Evolutionary conservation across 35 echinoderm and acorn worm genomes (phyloP).

Genomic region (Apostichopus japonicus): DNA sequence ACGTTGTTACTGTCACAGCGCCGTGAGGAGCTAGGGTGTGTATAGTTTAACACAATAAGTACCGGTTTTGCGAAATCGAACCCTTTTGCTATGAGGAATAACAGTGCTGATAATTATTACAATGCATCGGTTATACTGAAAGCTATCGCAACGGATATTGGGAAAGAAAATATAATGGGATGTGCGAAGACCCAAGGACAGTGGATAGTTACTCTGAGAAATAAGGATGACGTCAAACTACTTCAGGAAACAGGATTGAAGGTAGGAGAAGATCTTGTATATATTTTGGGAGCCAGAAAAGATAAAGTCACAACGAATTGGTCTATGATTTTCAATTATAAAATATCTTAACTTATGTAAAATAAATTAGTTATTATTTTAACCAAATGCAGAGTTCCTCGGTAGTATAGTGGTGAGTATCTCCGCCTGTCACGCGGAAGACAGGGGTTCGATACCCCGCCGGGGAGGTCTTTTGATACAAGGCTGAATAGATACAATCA

Average conservation of each 20-base stretch:
- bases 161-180: background rate
- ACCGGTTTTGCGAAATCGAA: background rate
- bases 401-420: constrained; percentile 99
- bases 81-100: background rate
- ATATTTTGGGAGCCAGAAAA: background rate
- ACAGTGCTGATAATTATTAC: background rate
- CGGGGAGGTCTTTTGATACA: constrained; percentile 55
- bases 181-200: background rate
- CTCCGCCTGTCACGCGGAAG: constrained; percentile 95
- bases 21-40: background rate
- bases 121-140: background rate
- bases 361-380: too few relatives aligned
- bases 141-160: background rate
- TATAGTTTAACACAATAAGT: background rate
- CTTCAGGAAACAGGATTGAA: constrained; percentile 29
- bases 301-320: too few relatives aligned
- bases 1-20: background rate
- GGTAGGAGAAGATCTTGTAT: background rate
- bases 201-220: background rate
- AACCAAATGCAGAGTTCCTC: constrained; percentile 22
- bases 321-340: too few relatives aligned
- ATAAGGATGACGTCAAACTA: background rate
- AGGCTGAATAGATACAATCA: too few relatives aligned
- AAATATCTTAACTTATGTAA: too few relatives aligned
- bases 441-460: constrained; percentile 98